Conservation (phyloP, 2,888 invertebrate species). For the Mesorhabditis sp. region DNA sequence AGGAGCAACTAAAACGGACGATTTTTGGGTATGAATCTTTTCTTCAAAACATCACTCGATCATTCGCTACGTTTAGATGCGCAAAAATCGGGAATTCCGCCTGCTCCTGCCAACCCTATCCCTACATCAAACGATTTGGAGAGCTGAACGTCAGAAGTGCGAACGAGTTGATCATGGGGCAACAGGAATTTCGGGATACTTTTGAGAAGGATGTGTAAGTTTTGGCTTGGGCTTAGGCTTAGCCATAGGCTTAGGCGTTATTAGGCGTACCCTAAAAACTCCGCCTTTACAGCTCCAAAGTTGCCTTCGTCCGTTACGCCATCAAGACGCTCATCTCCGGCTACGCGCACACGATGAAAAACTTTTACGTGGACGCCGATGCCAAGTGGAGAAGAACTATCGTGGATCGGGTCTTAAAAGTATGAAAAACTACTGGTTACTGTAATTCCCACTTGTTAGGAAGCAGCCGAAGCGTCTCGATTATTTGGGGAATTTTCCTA, state of each 20-base stretch:
- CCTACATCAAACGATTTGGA: neutral
- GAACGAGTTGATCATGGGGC: neutral
- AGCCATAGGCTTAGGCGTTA: no score
- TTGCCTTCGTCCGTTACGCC: neutral
- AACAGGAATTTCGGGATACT: neutral
- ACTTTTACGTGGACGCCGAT: neutral
- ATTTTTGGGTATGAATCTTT: neutral
- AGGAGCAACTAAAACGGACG: neutral
- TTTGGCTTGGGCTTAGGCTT: neutral
- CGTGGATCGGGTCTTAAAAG: conserved; percentile 2
- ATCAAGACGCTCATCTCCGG: neutral
- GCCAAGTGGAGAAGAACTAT: neutral
- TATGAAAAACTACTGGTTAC: neutral
- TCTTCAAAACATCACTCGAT: no score
- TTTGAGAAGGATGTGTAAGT: neutral
- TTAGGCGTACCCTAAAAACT: no score
- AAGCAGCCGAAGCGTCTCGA: neutral
- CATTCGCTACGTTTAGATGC: no score
- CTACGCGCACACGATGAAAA: neutral
- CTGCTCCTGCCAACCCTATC: neutral
- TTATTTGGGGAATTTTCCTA: neutral
- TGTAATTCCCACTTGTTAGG: neutral
- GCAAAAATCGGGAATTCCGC: neutral
- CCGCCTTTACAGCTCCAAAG: neutral
- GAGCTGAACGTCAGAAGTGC: neutral